Evolutionary conservation across 2,797 vertebrate species (phyloP), one percentile per base, ranked within the genome.

Genomic region (Podarcis siculus): DNA sequence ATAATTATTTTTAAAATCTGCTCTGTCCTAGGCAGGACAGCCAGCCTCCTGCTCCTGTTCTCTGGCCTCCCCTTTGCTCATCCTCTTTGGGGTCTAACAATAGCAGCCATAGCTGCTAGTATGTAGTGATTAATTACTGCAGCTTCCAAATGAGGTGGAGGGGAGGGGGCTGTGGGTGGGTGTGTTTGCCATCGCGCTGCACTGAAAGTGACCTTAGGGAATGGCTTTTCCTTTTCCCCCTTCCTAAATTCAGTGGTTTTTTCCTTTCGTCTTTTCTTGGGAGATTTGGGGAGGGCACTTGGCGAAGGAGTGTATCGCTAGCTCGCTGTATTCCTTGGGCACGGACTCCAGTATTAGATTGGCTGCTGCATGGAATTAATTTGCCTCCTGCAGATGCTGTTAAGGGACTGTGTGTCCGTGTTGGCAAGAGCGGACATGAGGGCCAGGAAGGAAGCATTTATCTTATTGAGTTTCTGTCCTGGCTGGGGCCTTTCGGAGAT

Each of bases 391-490:
- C 32, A 19, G 45, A 87, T 73, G 78, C n/a, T 27, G n/a, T 13
- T 27, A 73, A 32, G 25, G 69, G 37, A 15, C 49, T 55, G 49
- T 55, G 49, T 30, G 27, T 69, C 45, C 27, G 19, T 17, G 77
- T 35, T 61, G 61, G 58, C 23, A 25, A 35, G 39, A 45, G 8
- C 10, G 5, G 4, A 73, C 5, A n/a, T 8, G 6, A 30, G 45
- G 66, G n/a, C 83, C 80, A 86, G 42, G 81, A 77, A 67, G 64
- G 79, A 73, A 75, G 69, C 87, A 35, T 89, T 82, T 75, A 39
- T 91, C 87, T 66, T 86, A 79, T 1, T 84, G 90, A 86, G 80
- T 87, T 79, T 80, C 88, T 82, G 89, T 91, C 92, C 49, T 73
- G 1, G 75, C 5, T 23, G 64, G 8, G 82, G 21, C 76, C 45